Percentiles rank a stretch among this genome's conserved stretches.
Conservation (phyloP, 2,888 invertebrate genomes). For the Aspidiotus rigidus region DNA sequence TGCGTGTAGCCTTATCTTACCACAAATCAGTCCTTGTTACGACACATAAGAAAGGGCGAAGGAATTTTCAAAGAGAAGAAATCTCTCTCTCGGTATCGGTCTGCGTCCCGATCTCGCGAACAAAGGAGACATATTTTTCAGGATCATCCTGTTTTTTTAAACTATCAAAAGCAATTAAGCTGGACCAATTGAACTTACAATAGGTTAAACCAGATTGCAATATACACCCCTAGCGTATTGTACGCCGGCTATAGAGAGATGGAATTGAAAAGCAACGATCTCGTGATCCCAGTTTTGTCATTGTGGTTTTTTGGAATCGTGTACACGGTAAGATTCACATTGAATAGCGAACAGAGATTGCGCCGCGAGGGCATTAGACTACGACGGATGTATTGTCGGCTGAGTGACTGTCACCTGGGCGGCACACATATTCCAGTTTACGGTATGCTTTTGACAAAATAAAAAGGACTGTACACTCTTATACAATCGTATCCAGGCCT, state of each 20-base stretch:
- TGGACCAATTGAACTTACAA: slow-evolving; percentile 31
- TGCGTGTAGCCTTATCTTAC: too few species aligned
- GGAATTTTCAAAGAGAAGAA: too few species aligned
- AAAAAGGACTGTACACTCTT: neutral
- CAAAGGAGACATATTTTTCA: slow-evolving; percentile 4
- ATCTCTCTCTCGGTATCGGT: neutral
- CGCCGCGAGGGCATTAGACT: slow-evolving; percentile 7
- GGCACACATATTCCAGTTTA: slow-evolving; percentile 28
- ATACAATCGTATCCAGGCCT: neutral
- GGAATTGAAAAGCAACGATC: slow-evolving; percentile 17
- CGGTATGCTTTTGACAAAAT: slow-evolving; percentile 1
- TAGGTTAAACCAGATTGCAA: slow-evolving; percentile 30
- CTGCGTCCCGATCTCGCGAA: too few species aligned
- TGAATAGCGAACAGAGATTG: neutral
- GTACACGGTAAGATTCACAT: neutral
- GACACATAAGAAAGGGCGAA: too few species aligned
- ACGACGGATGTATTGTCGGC: slow-evolving; percentile 30
- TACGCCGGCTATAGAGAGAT: slow-evolving; percentile 7
- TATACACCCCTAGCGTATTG: slow-evolving; percentile 30
- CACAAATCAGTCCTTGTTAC: too few species aligned
- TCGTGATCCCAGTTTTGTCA: slow-evolving; percentile 25
- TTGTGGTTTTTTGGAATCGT: slow-evolving; percentile 27
- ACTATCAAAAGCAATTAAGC: slow-evolving; percentile 32
- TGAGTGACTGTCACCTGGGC: slow-evolving; percentile 31
- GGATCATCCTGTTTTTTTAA: slow-evolving; percentile 5